Percentiles rank a stretch among this genome's conserved stretches.
Conservation (phyloP, 2,113 vertebrate species). For the Atherinomorus stipes region DNA sequence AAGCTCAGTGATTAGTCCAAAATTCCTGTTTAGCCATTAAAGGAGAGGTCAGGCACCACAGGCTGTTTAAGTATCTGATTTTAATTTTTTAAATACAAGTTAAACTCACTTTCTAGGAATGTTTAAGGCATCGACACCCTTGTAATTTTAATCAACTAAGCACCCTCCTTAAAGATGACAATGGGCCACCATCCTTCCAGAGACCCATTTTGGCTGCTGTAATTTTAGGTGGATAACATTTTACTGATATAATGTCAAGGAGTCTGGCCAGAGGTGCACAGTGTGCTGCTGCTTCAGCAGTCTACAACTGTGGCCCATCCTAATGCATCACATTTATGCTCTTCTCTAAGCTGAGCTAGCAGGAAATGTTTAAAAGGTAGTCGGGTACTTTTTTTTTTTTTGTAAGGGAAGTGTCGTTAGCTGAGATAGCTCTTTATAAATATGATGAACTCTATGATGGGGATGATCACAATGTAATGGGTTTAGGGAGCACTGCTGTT, state of each 20-base stretch:
- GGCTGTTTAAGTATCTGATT: too few relatives aligned
- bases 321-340: conserved; percentile 61
- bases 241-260: conserved; percentile 26
- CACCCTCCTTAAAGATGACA: not conserved
- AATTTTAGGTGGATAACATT: conserved; percentile 22
- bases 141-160: conserved; percentile 1
- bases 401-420: conserved; percentile 56
- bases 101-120: too few relatives aligned
- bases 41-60: too few relatives aligned
- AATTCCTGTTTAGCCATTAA: not conserved
- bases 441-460: conserved; percentile 52
- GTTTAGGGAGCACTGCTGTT: conserved; percentile 33
- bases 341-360: conserved; percentile 56
- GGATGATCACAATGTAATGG: conserved; percentile 53
- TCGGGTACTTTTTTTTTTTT: conserved; percentile 36
- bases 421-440: conserved; percentile 48
- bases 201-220: not conserved
- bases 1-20: too few relatives aligned
- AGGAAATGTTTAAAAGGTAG: conserved; percentile 49
- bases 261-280: conserved; percentile 28
- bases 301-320: conserved; percentile 15
- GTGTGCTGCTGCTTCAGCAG: conserved; percentile 61
- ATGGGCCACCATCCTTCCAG: not conserved
- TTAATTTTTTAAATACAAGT: too few relatives aligned
- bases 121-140: not conserved